phyloP scores from a whole-genome alignment of 2,797 vertebrate genomes.

The Pyrocephalus nanus region DNA sequence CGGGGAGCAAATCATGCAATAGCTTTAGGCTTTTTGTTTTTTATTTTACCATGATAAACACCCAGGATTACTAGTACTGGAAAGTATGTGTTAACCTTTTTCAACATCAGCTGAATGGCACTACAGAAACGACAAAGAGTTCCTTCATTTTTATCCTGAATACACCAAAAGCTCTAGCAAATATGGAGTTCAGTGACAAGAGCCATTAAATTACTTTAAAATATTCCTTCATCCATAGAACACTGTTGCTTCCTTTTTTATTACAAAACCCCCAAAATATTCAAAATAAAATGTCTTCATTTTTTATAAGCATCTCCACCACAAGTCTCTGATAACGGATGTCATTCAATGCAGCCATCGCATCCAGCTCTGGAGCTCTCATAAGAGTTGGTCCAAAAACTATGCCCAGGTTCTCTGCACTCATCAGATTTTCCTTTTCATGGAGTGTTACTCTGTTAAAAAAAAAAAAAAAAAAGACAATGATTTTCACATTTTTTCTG shows the following conservation, averaged over 20 bases:
- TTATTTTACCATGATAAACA: conserved; percentile 80
- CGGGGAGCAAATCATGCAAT: conserved; percentile 88
- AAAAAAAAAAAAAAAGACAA: not conserved
- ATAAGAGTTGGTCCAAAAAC: conserved; percentile 97
- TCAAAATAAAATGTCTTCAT: conserved; percentile 95
- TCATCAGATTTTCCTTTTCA: conserved; percentile 97
- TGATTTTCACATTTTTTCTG: not conserved
- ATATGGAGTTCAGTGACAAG: conserved; percentile 70
- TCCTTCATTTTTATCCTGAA: conserved; percentile 84
- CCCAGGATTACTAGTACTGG: conserved; percentile 76
- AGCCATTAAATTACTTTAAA: conserved; percentile 79
- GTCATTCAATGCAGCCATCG: conserved; percentile 93
- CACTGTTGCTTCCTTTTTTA: conserved; percentile 68
- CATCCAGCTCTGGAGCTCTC: conserved; percentile 91
- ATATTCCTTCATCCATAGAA: conserved; percentile 80
- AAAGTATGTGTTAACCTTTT: conserved; percentile 79
- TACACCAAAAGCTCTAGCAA: conserved; percentile 77
- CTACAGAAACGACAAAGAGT: conserved; percentile 74
- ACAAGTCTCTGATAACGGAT: conserved; percentile 98
- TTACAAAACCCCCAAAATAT: conserved; percentile 67
- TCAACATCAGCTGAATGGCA: conserved; percentile 81
- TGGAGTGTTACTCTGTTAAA: conserved; percentile 90
- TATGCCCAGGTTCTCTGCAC: conserved; percentile 95
- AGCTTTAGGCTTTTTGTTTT: conserved; percentile 73
- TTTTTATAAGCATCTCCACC: conserved; percentile 98